Conservation (phyloP, 2,797 vertebrate genomes). For the Novumbra hubbsi region DNA sequence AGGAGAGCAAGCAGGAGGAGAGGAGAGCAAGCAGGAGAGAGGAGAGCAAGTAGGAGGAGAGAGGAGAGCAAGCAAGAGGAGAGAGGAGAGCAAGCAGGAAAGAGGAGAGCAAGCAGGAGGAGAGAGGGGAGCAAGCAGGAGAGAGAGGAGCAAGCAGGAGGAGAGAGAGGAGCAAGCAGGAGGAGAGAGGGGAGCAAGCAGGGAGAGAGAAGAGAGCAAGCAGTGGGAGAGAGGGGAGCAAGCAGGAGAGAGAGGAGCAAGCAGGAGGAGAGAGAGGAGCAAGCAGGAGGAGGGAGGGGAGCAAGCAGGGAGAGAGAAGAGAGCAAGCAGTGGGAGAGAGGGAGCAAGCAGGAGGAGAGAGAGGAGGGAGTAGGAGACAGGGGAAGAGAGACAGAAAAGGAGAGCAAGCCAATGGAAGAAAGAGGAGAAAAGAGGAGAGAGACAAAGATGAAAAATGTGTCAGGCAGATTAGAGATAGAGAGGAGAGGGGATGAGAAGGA, state of each 20-base stretch:
- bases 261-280: background rate
- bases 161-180: background rate
- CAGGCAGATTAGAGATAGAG: background rate
- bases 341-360: background rate
- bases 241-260: background rate
- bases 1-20: background rate
- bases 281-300: background rate
- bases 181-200: too few species aligned
- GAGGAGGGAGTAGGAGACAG: background rate
- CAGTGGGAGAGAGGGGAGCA: background rate
- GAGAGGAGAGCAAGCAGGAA: background rate
- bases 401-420: background rate
- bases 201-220: background rate
- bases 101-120: background rate
- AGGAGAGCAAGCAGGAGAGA: background rate
- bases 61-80: background rate
- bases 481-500: slow-evolving; percentile 9
- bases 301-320: background rate
- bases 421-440: background rate
- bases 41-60: background rate
- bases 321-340: background rate
- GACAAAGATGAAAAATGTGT: background rate
- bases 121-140: slow-evolving; percentile 74
- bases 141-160: too few species aligned
- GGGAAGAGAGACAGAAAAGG: background rate